Conservation (phyloP, 2,113 vertebrate species). For the Dicrurus megarhynchus region DNA sequence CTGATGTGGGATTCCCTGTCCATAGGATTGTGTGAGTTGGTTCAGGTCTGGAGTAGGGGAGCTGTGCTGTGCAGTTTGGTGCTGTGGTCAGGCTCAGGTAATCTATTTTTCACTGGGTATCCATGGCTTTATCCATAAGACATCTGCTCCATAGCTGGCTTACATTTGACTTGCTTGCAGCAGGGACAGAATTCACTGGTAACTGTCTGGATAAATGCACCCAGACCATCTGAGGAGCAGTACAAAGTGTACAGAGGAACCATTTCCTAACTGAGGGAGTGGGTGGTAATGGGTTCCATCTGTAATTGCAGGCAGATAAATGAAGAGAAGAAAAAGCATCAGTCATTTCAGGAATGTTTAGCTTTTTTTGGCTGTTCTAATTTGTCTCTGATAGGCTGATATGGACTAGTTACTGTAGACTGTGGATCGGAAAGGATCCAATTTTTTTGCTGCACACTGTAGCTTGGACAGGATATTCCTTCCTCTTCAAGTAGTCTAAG, state of each 20-base stretch:
- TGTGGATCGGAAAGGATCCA: not conserved
- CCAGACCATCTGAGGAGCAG: not conserved
- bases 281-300: conserved; percentile 12
- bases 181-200: not conserved
- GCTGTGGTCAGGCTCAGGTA: not conserved
- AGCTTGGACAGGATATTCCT: not conserved
- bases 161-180: not conserved
- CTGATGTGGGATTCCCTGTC: not conserved
- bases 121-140: not conserved
- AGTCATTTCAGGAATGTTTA: not conserved
- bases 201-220: not conserved
- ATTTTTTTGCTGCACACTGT: not conserved
- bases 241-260: not conserved
- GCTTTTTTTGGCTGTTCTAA: conserved; percentile 1
- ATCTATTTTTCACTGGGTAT: not conserved
- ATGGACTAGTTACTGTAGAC: not conserved
- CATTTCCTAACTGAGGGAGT: conserved; percentile 26
- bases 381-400: not conserved
- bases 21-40: accelerated
- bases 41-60: not conserved
- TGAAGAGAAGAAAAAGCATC: not conserved
- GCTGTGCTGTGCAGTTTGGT: not conserved
- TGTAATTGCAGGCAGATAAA: conserved; percentile 14
- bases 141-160: not conserved
- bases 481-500: not conserved